Percentiles rank a stretch among this genome's conserved stretches.
These are phyloP conservation scores for Masnerella sp. DNA, from an alignment of 2,888 invertebrate species.

Conservation along the genomic window DNA sequence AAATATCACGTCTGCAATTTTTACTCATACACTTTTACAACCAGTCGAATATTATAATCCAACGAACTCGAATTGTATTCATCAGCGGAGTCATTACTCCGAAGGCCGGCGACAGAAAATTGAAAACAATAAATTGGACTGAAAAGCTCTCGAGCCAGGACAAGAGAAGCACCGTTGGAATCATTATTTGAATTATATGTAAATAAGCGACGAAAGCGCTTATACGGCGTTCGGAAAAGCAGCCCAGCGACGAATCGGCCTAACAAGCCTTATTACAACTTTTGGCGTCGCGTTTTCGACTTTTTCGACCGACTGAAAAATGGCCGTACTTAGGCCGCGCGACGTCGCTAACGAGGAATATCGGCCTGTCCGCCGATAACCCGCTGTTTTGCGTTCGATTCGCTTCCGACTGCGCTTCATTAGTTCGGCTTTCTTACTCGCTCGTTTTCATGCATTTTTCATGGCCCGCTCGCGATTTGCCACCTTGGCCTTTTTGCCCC, in stretches of 20 bases:
- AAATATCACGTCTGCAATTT: no score
- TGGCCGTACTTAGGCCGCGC: no score
- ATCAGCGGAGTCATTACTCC: no score
- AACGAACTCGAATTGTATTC: no score
- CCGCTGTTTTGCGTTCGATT: constrained; percentile 39
- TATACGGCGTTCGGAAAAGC: constrained; percentile 22
- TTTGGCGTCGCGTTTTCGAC: constrained; percentile 48
- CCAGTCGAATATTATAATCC: no score
- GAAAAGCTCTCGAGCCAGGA: no score
- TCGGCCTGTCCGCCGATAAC: constrained; percentile 52
- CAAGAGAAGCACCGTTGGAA: no score
- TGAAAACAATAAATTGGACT: no score
- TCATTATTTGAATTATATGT: constrained; percentile 39
- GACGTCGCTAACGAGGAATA: constrained; percentile 22
- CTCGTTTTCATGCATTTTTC: constrained; percentile 46
- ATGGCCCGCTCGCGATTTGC: constrained; percentile 45
- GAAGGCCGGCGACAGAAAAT: no score
- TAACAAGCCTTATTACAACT: constrained; percentile 46
- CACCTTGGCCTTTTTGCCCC: constrained; percentile 2
- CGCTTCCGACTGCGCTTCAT: constrained; percentile 53
- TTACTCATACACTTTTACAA: no score
- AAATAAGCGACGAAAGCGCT: constrained; percentile 28
- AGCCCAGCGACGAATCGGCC: constrained; percentile 10
- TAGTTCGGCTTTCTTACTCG: constrained; percentile 47
- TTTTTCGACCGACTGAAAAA: constrained; percentile 52